phyloP scores from a whole-genome alignment of 2,888 invertebrate species.

The Eustalomyia histrio region DNA sequence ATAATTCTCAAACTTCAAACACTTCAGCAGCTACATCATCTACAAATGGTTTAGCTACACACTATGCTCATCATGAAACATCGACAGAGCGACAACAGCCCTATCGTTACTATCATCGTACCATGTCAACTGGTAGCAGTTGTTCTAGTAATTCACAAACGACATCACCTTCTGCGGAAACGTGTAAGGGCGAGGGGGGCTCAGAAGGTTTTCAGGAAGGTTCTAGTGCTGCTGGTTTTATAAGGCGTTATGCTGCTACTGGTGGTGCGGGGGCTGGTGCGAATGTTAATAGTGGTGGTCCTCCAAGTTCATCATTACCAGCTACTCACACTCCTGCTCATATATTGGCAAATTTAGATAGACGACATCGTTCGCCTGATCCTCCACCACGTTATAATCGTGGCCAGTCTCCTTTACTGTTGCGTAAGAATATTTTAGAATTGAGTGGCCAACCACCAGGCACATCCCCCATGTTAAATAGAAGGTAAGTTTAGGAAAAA shows the following conservation, averaged over 20 bases:
- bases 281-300: conserved; percentile 58
- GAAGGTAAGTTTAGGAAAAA: conserved; percentile 79
- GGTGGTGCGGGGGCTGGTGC: conserved; percentile 58
- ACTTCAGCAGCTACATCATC: conserved; percentile 68
- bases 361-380: conserved; percentile 82
- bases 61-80: neutral
- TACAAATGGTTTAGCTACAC: conserved; percentile 63
- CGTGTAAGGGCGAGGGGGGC: neutral
- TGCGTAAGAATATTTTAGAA: conserved; percentile 83
- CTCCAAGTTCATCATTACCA: conserved; percentile 43
- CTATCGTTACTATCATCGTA: conserved; percentile 73
- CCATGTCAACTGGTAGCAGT: conserved; percentile 73
- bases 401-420: conserved; percentile 81
- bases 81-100: conserved; percentile 65
- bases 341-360: conserved; percentile 73
- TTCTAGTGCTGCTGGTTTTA: conserved; percentile 66
- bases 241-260: conserved; percentile 73
- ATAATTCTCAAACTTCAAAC: conserved; percentile 78
- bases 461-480: conserved; percentile 81
- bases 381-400: conserved; percentile 82
- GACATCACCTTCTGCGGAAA: conserved; percentile 73
- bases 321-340: conserved; percentile 71
- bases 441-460: conserved; percentile 77
- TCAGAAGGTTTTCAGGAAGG: conserved; percentile 54
- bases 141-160: conserved; percentile 71